Base-by-base conservation (phyloP, 23 tunicate genomes). In the Pegea sp. region DNA sequence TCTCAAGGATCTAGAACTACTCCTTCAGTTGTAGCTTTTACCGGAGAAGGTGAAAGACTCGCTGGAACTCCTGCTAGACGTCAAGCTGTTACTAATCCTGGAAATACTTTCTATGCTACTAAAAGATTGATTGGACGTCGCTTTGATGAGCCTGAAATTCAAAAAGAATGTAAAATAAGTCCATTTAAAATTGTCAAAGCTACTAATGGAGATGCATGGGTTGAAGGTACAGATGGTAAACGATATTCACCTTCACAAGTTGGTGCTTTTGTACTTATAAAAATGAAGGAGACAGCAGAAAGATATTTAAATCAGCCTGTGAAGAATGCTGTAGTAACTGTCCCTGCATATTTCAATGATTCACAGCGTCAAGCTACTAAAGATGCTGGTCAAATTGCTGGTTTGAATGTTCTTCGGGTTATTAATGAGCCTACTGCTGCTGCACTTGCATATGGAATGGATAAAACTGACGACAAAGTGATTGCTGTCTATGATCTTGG, bases 391-490 rank as follows among this genome's bases (percentile, higher is more conserved):
- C 68, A 70, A 24, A 70, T 70, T 42, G 46, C 76, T 4, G 76
- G 76, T 11, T 24, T 70, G 52, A 63, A 70, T 34, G 76, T 70
- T 21, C 31, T 63, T 21, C 76, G 76, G 0, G 67, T 70, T 16
- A 63, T 70, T 31, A 70, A 70, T 30, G 76, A 70, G 42, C 76
- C 76, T 4, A 70, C 76, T 26, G 76, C 76, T 3, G 76, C 76
- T 31, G 69, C 76, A 28, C 60, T 70, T 19, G 76, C 76, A 4
- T 70, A 70, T 29, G 76, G 76, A 0, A 51, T 70, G 29, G 76
- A 70, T 48, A 70, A 70, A 29, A 34, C 57, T 29, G 67, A 63
- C 28, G 76, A 70, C 29, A 53, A 63, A 70, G 48, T 61, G 27
- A 70, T 70, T 3, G 76, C 76, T 5, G 76, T 70, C 19, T 70